These are phyloP conservation scores for Eudyptes chrysolophus DNA, from an alignment of 2,113 vertebrate genomes.

Conservation along the genomic window DNA sequence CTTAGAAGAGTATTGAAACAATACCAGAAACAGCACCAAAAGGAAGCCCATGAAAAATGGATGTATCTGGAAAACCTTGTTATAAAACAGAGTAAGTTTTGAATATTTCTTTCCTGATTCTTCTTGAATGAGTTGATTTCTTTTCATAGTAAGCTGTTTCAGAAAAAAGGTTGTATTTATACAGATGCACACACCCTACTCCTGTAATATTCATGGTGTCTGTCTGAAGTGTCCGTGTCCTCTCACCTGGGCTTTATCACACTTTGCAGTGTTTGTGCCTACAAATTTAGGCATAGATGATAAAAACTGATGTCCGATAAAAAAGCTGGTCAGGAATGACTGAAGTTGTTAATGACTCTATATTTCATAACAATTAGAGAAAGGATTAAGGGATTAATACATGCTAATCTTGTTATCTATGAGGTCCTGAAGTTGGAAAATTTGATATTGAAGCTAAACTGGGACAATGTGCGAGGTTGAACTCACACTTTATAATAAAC, in stretches of 20 bases:
- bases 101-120: not conserved
- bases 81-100: not conserved
- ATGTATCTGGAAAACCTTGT: not conserved
- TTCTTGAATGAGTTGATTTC: not conserved
- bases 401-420: conserved; percentile 27
- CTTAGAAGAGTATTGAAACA: not conserved
- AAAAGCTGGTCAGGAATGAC: not conserved
- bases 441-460: not conserved
- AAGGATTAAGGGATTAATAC: conserved; percentile 28
- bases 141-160: not conserved
- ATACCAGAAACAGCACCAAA: not conserved
- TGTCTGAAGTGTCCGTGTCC: not conserved
- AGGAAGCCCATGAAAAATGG: not conserved
- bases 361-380: conserved; percentile 24
- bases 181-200: not conserved
- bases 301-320: not conserved
- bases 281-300: not conserved
- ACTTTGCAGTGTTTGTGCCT: not conserved
- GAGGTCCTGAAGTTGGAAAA: not conserved
- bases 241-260: not conserved
- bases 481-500: not conserved
- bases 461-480: not conserved
- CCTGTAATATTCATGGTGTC: not conserved
- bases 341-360: not conserved
- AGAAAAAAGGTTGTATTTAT: not conserved